These are phyloP conservation scores for Sparidentex hasta DNA, from an alignment of 2,797 vertebrate species.

Conservation along the genomic window DNA sequence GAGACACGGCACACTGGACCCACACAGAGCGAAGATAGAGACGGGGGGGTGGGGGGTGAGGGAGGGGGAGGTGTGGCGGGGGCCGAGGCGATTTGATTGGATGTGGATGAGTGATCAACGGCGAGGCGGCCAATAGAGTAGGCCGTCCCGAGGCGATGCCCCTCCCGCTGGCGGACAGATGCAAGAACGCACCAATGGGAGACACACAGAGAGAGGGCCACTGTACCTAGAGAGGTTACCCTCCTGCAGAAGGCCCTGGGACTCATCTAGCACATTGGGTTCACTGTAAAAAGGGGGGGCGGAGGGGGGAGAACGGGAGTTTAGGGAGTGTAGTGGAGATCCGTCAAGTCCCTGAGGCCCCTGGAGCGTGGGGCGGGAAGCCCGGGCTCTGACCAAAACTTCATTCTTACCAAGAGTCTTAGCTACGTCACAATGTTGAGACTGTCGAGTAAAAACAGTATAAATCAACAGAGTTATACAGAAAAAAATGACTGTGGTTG, in stretches of 20 bases:
- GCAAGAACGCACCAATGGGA: slow-evolving; percentile 76
- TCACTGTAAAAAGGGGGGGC: slow-evolving; percentile 98
- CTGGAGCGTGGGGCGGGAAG: slow-evolving; percentile 9
- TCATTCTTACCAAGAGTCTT: slow-evolving; percentile 37
- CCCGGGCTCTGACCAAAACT: slow-evolving; percentile 23
- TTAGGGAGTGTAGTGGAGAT: slow-evolving; percentile 87
- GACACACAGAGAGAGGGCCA: slow-evolving; percentile 86
- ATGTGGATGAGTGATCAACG: slow-evolving; percentile 84
- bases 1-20: slow-evolving; percentile 73
- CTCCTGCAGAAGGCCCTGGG: slow-evolving; percentile 98
- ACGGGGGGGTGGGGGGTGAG: slow-evolving; percentile 51
- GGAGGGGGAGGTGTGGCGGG: slow-evolving; percentile 26
- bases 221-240: slow-evolving; percentile 99
- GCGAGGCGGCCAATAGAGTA: slow-evolving; percentile 73
- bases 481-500: slow-evolving; percentile 66
- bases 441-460: slow-evolving; percentile 32
- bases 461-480: slow-evolving; percentile 69
- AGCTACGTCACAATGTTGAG: slow-evolving; percentile 36
- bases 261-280: slow-evolving; percentile 99
- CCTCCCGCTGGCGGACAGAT: slow-evolving; percentile 76
- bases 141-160: slow-evolving; percentile 74
- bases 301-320: slow-evolving; percentile 83
- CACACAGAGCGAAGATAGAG: slow-evolving; percentile 71
- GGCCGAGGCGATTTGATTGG: slow-evolving; percentile 83
- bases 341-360: slow-evolving; percentile 53